phyloP scores from a whole-genome alignment of 2,113 vertebrate genomes.

The Nerophis lumbriciformis region DNA sequence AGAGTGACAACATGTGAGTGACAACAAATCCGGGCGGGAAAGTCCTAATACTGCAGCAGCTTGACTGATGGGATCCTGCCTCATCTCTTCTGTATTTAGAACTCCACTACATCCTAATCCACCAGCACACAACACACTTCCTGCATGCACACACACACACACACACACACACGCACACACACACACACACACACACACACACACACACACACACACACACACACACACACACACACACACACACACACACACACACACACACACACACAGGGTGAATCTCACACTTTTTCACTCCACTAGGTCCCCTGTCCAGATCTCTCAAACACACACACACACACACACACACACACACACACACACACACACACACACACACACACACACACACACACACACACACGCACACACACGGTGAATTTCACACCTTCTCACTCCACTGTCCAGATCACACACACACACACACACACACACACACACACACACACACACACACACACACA shows the following conservation, averaged over 20 bases:
- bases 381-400: too few species aligned
- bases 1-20: neutral
- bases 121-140: slow-evolving; percentile 5
- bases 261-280: slow-evolving; percentile 16
- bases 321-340: too few species aligned
- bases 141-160: slow-evolving; percentile 9
- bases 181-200: too few species aligned
- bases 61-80: slow-evolving; percentile 39
- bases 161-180: neutral
- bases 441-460: slow-evolving; percentile 13
- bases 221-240: too few species aligned
- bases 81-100: slow-evolving; percentile 48
- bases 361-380: too few species aligned
- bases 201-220: too few species aligned
- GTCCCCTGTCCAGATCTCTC: slow-evolving; percentile 25
- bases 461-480: slow-evolving; percentile 12
- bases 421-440: too few species aligned
- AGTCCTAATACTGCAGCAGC: slow-evolving; percentile 32
- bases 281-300: slow-evolving; percentile 29
- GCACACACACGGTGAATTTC: too few species aligned
- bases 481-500: neutral
- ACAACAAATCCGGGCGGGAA: slow-evolving; percentile 25
- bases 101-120: slow-evolving; percentile 40
- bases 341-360: too few species aligned
- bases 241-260: too few species aligned